These are phyloP conservation scores for Heliangelus exortis DNA, from an alignment of 2,797 vertebrate species.

Conservation along the genomic window DNA sequence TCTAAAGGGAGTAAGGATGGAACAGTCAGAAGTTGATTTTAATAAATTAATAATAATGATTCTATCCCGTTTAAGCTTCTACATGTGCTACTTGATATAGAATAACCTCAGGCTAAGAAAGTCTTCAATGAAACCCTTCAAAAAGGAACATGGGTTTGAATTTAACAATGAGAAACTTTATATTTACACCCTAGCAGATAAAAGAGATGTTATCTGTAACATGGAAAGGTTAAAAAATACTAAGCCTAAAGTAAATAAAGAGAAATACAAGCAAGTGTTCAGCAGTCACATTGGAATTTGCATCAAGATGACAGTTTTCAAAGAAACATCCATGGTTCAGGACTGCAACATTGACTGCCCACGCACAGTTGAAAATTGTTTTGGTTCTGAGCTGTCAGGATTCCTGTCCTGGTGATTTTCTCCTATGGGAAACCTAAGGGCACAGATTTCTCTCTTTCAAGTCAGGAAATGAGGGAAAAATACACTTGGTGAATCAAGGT, in stretches of 20 bases:
- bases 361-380: not conserved
- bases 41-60: conserved; percentile 54
- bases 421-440: not conserved
- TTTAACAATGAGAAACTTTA: conserved; percentile 32
- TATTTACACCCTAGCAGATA: not conserved
- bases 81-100: conserved; percentile 10
- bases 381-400: not conserved
- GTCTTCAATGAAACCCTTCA: conserved; percentile 10
- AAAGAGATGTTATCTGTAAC: conserved; percentile 26
- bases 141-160: not conserved
- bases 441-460: not conserved
- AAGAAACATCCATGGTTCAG: not conserved
- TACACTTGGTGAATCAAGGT: not conserved
- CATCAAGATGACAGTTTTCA: not conserved
- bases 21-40: conserved; percentile 21
- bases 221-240: conserved; percentile 20
- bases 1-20: not conserved
- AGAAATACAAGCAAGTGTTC: not conserved
- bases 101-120: conserved; percentile 8
- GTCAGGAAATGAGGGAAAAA: not conserved
- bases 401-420: not conserved
- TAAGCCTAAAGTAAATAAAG: conserved; percentile 15
- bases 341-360: not conserved
- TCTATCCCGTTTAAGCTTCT: conserved; percentile 16
- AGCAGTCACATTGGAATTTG: not conserved